These are phyloP conservation scores for Parnassius glacialis DNA, from an alignment of 2,888 invertebrate species.

Conservation along the genomic window DNA sequence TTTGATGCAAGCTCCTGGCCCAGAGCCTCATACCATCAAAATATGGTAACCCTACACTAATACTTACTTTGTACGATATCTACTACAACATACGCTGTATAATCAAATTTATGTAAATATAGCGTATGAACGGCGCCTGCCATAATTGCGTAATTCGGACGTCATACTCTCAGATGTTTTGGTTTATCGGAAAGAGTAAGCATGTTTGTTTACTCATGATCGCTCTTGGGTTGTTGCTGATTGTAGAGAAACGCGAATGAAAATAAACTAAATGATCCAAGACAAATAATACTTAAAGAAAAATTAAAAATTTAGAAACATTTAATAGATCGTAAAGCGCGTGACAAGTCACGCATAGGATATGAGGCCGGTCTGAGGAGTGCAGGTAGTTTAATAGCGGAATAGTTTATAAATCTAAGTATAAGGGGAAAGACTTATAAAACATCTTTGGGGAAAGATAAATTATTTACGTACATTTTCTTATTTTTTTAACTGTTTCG, in stretches of 20 bases:
- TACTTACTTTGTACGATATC: not conserved
- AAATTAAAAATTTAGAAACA: no score
- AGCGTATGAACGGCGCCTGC: slow-evolving; percentile 9
- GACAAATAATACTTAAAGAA: no score
- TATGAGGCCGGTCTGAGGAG: no score
- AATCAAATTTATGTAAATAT: not conserved
- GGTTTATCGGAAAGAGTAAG: slow-evolving; percentile 14
- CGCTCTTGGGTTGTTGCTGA: slow-evolving; percentile 12
- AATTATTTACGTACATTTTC: no score
- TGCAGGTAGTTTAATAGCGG: no score
- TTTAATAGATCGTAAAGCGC: no score
- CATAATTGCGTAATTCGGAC: slow-evolving; percentile 18
- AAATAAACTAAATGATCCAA: not conserved
- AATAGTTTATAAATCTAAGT: no score
- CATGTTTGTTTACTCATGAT: slow-evolving; percentile 13
- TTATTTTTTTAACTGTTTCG: no score
- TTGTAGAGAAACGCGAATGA: not conserved
- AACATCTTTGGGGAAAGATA: no score
- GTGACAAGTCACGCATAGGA: no score
- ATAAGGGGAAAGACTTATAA: no score
- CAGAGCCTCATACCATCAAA: not conserved
- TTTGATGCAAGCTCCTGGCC: no score
- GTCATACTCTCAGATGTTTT: slow-evolving; percentile 21
- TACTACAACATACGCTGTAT: slow-evolving; percentile 5
- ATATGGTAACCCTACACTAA: slow-evolving; percentile 2